A percentile compares a stretch with the other conserved stretches of the same genome.
phyloP scores from a whole-genome alignment of 2,113 vertebrate species.

The Megaceryle torquata region DNA sequence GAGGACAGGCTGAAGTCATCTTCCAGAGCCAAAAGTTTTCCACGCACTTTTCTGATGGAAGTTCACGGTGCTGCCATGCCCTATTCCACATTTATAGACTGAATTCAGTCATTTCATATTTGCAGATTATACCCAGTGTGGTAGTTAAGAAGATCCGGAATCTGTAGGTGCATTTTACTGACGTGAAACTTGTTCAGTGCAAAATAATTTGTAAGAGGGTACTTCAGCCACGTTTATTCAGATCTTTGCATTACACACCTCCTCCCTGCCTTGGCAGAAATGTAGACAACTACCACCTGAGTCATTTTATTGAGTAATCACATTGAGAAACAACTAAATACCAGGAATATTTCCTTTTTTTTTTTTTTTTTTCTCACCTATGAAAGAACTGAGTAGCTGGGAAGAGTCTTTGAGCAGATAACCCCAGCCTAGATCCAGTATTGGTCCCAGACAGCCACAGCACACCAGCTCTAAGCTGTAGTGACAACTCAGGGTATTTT shows the following conservation, averaged over 20 bases:
- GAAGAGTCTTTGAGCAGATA: background rate
- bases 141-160: background rate
- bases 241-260: background rate
- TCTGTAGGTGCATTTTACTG: background rate
- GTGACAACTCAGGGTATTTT: background rate
- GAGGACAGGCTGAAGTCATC: background rate
- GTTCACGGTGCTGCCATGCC: background rate
- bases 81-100: background rate
- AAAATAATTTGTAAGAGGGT: background rate
- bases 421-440: background rate
- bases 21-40: background rate
- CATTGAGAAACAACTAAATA: background rate
- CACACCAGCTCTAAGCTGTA: background rate
- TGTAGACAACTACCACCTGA: background rate
- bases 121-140: background rate
- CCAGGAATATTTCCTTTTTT: background rate
- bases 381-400: background rate
- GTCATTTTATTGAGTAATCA: background rate
- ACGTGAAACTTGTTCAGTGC: background rate
- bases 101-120: background rate
- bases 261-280: background rate
- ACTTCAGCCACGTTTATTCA: background rate
- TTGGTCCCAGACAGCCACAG: background rate
- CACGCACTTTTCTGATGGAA: fast-evolving
- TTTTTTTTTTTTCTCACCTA: background rate